Conservation (phyloP, 2,797 vertebrate genomes). For the Betta splendens region DNA sequence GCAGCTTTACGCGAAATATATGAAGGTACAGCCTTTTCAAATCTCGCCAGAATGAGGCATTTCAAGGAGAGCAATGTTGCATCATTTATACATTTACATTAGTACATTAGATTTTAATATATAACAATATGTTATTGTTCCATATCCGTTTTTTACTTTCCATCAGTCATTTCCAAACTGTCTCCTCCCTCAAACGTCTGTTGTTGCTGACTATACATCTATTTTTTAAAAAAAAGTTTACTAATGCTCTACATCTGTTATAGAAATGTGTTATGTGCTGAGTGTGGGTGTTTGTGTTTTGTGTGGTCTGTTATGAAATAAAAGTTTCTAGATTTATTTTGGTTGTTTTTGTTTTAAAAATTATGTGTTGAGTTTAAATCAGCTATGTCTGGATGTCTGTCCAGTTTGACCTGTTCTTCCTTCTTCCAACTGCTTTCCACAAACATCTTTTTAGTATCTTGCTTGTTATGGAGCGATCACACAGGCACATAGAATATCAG, state of each 20-base stretch:
- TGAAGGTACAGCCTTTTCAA: slow-evolving; percentile 85
- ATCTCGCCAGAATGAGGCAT: not conserved
- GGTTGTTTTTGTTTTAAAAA: slow-evolving; percentile 1
- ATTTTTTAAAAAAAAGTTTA: not conserved
- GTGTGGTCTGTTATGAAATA: slow-evolving; percentile 29
- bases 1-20: slow-evolving; percentile 98
- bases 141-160: not conserved
- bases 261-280: slow-evolving; percentile 11
- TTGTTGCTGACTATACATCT: slow-evolving; percentile 14
- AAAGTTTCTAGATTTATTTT: slow-evolving; percentile 16
- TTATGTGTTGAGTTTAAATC: slow-evolving; percentile 14
- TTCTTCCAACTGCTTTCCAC: slow-evolving; percentile 23
- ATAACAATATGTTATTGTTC: too few species aligned
- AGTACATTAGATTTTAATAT: not conserved
- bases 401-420: slow-evolving; percentile 57
- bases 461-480: slow-evolving; percentile 23
- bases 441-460: slow-evolving; percentile 30
- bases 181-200: not conserved
- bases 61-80: not conserved
- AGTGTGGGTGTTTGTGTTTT: slow-evolving; percentile 34
- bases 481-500: slow-evolving; percentile 4
- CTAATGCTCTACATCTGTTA: slow-evolving; percentile 10
- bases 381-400: slow-evolving; percentile 26
- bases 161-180: not conserved
- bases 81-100: slow-evolving; percentile 12